phyloP scores from a whole-genome alignment of 2,797 vertebrate species.

The Pipistrellus kuhlii region DNA sequence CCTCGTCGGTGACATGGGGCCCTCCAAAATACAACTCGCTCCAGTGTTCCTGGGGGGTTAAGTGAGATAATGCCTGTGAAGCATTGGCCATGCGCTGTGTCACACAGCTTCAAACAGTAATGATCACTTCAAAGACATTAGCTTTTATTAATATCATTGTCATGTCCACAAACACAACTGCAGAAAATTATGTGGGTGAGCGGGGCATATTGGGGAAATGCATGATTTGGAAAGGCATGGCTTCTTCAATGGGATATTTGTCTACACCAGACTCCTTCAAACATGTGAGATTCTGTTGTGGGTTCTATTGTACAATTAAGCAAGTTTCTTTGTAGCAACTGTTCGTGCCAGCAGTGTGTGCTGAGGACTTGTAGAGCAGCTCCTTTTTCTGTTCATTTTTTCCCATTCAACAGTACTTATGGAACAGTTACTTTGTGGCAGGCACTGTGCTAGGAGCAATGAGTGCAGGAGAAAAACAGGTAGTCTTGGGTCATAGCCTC shows the following conservation, averaged over 20 bases:
- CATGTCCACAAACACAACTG: background rate
- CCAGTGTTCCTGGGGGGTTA: background rate
- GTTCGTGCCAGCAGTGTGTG: accelerated
- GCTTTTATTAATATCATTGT: background rate
- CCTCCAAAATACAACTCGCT: background rate
- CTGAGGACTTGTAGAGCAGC: background rate
- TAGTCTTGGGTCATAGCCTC: background rate
- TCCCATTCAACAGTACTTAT: background rate
- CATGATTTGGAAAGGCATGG: background rate
- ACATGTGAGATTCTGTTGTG: background rate
- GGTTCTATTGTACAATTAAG: background rate
- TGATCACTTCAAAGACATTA: background rate
- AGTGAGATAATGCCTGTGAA: background rate
- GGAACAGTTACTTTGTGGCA: background rate
- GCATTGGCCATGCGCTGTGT: background rate
- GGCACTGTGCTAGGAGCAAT: background rate
- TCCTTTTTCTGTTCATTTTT: background rate
- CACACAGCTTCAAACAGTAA: background rate
- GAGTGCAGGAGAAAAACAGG: background rate
- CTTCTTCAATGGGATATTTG: background rate
- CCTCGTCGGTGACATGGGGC: background rate
- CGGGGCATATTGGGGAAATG: background rate
- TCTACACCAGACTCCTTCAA: background rate
- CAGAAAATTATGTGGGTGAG: background rate
- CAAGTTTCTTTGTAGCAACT: background rate